Percentiles rank a stretch among this genome's conserved stretches.
These are phyloP conservation scores for Falco concolor DNA, from an alignment of 2,797 vertebrate genomes.

Conservation along the genomic window DNA sequence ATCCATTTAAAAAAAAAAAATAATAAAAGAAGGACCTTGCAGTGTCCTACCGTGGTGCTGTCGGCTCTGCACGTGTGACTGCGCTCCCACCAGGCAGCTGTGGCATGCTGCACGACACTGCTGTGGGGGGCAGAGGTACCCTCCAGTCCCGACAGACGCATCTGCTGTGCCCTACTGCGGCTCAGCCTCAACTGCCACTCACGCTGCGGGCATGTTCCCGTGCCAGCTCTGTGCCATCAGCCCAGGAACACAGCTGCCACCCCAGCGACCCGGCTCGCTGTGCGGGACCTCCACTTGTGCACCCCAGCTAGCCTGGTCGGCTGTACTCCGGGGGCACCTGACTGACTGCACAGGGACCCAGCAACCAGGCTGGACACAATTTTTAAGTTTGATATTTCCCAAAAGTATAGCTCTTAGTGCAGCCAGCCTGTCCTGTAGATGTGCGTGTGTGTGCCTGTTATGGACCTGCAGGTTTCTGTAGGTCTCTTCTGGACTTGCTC, in stretches of 20 bases:
- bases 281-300: not conserved
- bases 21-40: not conserved
- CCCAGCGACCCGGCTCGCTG: not conserved
- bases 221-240: not conserved
- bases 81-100: not conserved
- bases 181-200: not conserved
- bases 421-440: not conserved
- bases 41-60: not conserved
- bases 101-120: not conserved
- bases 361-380: not conserved
- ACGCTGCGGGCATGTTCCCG: not conserved
- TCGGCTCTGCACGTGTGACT: not conserved
- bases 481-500: not conserved
- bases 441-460: not conserved
- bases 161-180: not conserved
- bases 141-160: not conserved
- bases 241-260: not conserved
- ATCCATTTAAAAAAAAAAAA: not conserved
- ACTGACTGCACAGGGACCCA: not conserved
- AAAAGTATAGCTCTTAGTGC: not conserved
- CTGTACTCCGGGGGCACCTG: not conserved
- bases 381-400: not conserved
- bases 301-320: not conserved
- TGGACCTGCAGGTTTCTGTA: not conserved
- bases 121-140: not conserved